Percentiles rank a stretch among this genome's conserved stretches.
These are phyloP conservation scores for Chelmon rostratus DNA, from an alignment of 2,797 vertebrate genomes.

Conservation along the genomic window DNA sequence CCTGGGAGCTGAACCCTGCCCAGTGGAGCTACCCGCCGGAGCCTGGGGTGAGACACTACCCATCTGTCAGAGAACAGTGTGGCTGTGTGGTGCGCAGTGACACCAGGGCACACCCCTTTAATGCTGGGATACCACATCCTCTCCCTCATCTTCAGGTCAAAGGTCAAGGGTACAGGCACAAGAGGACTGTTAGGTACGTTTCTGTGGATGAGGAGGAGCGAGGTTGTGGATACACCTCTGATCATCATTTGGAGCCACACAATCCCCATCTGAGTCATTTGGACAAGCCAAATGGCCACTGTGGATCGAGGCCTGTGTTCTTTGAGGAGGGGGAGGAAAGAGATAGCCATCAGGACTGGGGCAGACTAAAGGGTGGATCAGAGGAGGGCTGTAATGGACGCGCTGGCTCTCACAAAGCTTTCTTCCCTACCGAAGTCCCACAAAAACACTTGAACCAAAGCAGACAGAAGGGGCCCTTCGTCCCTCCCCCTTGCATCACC, in stretches of 20 bases:
- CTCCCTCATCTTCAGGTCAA: constrained; percentile 83
- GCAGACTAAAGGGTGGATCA: constrained; percentile 64
- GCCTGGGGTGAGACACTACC: constrained; percentile 72
- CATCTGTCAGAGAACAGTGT: constrained; percentile 80
- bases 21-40: constrained; percentile 73
- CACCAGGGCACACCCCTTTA: constrained; percentile 68
- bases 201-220: constrained; percentile 68
- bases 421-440: constrained; percentile 87
- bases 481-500: constrained; percentile 23
- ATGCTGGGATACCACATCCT: constrained; percentile 68
- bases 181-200: constrained; percentile 66
- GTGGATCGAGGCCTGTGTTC: constrained; percentile 53
- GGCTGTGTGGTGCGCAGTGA: constrained; percentile 70
- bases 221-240: constrained; percentile 44
- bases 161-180: constrained; percentile 76
- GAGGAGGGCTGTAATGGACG: constrained; percentile 73
- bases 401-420: constrained; percentile 55
- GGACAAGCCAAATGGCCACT: constrained; percentile 74
- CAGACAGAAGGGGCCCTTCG: constrained; percentile 59
- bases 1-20: constrained; percentile 74
- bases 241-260: constrained; percentile 59
- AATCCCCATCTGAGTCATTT: constrained; percentile 33
- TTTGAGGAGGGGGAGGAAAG: constrained; percentile 65
- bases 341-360: constrained; percentile 68
- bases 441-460: constrained; percentile 75